Evolutionary conservation across 2,113 vertebrate genomes (phyloP).

Genomic region (Heterocephalus glaber): DNA sequence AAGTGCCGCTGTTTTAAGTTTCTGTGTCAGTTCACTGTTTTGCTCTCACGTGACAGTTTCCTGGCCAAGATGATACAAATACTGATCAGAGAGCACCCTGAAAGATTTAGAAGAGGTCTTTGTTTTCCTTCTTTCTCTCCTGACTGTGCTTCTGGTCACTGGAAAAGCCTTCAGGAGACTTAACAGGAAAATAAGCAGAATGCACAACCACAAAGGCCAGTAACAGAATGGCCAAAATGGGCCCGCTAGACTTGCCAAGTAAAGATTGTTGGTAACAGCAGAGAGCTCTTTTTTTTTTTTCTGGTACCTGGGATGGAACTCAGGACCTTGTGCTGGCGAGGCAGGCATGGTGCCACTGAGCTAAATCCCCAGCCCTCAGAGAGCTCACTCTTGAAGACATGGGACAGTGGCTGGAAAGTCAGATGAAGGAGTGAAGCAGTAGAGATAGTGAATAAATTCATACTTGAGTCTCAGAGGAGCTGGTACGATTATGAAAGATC

Average conservation of each 20-base stretch:
- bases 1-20: not conserved
- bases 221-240: not conserved
- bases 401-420: not conserved
- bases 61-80: not conserved
- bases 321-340: too few relatives aligned
- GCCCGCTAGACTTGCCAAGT: not conserved
- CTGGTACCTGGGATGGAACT: too few relatives aligned
- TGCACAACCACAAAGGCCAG: not conserved
- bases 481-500: too few relatives aligned
- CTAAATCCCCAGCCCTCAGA: too few relatives aligned
- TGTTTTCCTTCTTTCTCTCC: not conserved
- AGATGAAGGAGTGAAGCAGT: not conserved
- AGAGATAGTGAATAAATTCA: not conserved
- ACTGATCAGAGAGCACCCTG: not conserved
- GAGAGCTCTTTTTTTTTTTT: too few relatives aligned
- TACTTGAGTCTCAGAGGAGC: not conserved
- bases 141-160: not conserved
- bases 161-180: not conserved
- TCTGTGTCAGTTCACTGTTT: not conserved
- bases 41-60: not conserved
- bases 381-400: not conserved
- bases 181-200: not conserved
- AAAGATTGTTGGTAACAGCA: not conserved
- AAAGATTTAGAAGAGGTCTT: not conserved
- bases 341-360: too few relatives aligned